Percentiles rank a stretch among this genome's conserved stretches.
These are phyloP conservation scores for Staurois parvus DNA, from an alignment of 2,797 vertebrate genomes.

Conservation along the genomic window DNA sequence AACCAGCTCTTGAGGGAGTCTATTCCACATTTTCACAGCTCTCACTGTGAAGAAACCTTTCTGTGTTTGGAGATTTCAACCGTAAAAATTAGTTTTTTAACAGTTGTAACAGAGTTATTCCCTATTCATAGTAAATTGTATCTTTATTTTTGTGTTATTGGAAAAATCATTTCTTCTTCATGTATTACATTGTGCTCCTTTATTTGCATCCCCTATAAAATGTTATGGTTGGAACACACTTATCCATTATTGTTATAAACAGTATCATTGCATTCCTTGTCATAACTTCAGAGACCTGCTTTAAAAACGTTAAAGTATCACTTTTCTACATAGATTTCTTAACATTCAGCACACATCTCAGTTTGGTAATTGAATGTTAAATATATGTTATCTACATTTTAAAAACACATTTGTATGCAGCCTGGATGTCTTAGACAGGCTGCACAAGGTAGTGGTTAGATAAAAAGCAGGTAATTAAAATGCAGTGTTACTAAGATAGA, in stretches of 20 bases:
- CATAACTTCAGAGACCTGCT: background rate
- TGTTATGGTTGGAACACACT: background rate
- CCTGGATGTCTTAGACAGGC: background rate
- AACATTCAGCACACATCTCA: background rate
- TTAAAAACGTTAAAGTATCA: background rate
- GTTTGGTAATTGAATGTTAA: constrained; percentile 43
- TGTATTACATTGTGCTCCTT: background rate
- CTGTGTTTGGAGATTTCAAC: no score
- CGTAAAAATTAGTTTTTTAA: no score
- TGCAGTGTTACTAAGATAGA: constrained; percentile 11
- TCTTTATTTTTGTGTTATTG: no score
- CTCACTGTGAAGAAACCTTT: no score
- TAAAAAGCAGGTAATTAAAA: constrained; percentile 48
- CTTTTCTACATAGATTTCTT: background rate
- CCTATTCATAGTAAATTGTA: no score
- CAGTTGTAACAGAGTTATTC: no score
- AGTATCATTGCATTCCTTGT: background rate
- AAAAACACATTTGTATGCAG: constrained; percentile 37
- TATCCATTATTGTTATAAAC: background rate
- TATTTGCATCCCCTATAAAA: background rate
- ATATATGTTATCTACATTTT: constrained; percentile 44
- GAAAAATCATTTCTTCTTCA: background rate
- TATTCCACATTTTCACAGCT: no score
- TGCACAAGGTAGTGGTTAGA: constrained; percentile 22
- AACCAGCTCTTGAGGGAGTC: no score